phyloP scores from a whole-genome alignment of 2,113 vertebrate species.

The Urocolius indicus region DNA sequence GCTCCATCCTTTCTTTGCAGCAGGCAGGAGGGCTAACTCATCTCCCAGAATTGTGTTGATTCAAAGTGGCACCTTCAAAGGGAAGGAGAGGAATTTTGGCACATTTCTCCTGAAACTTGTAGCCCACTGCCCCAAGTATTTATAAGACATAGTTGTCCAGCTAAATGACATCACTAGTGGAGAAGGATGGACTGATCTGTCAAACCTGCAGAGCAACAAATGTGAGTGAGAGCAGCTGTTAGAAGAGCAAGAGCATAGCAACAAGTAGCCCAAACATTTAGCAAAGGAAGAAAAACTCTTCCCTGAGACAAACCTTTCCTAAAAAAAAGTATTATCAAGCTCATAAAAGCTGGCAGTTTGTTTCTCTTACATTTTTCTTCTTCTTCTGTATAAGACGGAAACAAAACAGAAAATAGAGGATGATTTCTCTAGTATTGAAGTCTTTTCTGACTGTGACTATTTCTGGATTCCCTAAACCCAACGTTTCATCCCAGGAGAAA shows the following conservation, averaged over 20 bases:
- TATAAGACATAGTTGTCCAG: conserved; percentile 85
- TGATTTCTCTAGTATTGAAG: not conserved
- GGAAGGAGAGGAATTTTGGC: conserved; percentile 45
- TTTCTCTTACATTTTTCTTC: not conserved
- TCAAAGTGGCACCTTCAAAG: conserved; percentile 14
- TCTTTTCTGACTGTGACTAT: not conserved
- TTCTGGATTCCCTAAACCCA: not conserved
- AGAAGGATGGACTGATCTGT: conserved; percentile 84
- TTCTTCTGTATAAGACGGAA: not conserved
- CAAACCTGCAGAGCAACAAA: conserved; percentile 78
- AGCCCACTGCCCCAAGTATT: conserved; percentile 82
- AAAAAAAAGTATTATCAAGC: not conserved
- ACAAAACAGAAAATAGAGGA: not conserved
- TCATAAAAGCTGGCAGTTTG: not conserved
- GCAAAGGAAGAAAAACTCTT: not conserved
- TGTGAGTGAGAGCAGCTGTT: conserved; percentile 76
- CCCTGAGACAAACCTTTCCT: not conserved
- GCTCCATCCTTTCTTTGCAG: conserved; percentile 82
- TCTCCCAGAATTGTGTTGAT: conserved; percentile 68
- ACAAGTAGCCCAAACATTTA: not conserved
- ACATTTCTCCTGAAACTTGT: conserved; percentile 74
- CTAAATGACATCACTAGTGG: conserved; percentile 81
- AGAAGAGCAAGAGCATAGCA: not conserved
- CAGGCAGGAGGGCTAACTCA: conserved; percentile 83
- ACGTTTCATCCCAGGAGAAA: conserved; percentile 1